Percentiles rank a stretch among this genome's conserved stretches.
Conservation (phyloP, 2,113 vertebrate genomes). For the Pundamilia nyererei region DNA sequence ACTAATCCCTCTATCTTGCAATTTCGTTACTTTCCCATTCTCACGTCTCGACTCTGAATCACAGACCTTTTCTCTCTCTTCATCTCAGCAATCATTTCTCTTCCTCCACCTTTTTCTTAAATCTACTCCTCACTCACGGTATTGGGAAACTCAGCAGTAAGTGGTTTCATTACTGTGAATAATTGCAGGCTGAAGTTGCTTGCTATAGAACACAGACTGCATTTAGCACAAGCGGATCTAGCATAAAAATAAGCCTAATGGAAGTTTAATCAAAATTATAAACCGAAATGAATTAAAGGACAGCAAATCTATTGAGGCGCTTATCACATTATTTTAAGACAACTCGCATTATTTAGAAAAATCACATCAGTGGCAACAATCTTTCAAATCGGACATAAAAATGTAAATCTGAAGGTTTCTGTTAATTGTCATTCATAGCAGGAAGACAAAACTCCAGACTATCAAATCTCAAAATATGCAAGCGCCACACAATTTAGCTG, state of each 20-base stretch:
- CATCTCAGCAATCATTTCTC: neutral
- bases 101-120: neutral
- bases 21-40: slow-evolving; percentile 5
- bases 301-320: neutral
- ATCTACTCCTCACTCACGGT: neutral
- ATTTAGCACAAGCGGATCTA: neutral
- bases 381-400: neutral
- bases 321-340: neutral
- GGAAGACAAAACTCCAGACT: neutral
- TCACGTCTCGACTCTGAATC: slow-evolving; percentile 8
- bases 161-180: slow-evolving; percentile 17
- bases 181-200: neutral
- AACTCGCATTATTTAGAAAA: neutral
- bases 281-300: neutral
- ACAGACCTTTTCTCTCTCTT: neutral
- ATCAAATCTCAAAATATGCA: neutral
- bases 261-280: neutral
- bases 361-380: neutral
- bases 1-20: slow-evolving; percentile 41
- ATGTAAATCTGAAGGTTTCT: neutral
- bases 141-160: neutral
- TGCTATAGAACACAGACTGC: neutral
- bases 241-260: neutral
- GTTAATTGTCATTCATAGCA: neutral
- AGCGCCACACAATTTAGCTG: neutral